Evolutionary conservation across 2,888 invertebrate species (phyloP).

Genomic region (Blastobasis lacticolella): DNA sequence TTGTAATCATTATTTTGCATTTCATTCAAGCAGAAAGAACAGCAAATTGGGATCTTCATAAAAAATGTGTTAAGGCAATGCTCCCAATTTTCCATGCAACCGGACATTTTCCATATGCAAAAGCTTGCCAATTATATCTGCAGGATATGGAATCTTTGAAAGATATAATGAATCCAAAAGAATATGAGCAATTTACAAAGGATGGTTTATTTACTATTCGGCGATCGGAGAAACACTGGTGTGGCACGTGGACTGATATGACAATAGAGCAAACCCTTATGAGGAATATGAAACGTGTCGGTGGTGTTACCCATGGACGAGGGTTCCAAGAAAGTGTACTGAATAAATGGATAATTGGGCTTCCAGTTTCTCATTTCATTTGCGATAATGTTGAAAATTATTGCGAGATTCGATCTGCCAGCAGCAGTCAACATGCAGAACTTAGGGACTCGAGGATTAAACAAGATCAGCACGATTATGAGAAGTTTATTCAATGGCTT

Average conservation of each 20-base stretch:
- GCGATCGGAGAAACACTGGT: slow-evolving; percentile 1
- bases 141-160: slow-evolving; percentile 1
- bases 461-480: neutral
- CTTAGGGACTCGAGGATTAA: neutral
- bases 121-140: slow-evolving; percentile 1
- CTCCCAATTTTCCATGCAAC: slow-evolving; percentile 35
- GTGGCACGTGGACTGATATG: slow-evolving; percentile 2
- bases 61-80: slow-evolving; percentile 9
- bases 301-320: slow-evolving; percentile 3
- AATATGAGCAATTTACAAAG: neutral
- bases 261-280: slow-evolving; percentile 4
- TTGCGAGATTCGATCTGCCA: neutral
- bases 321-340: slow-evolving; percentile 2
- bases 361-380: neutral
- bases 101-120: slow-evolving; percentile 26
- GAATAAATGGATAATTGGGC: neutral
- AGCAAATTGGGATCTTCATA: slow-evolving; percentile 9
- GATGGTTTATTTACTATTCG: slow-evolving; percentile 1
- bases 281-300: slow-evolving; percentile 1
- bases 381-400: neutral
- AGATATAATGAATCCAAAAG: neutral
- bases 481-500: slow-evolving; percentile 3
- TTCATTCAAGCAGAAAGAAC: slow-evolving; percentile 28
- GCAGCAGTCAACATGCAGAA: neutral
- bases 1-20: slow-evolving; percentile 24